Conservation (phyloP, 92 coral and sea anemone genomes). For the Paragorgia papillata region DNA sequence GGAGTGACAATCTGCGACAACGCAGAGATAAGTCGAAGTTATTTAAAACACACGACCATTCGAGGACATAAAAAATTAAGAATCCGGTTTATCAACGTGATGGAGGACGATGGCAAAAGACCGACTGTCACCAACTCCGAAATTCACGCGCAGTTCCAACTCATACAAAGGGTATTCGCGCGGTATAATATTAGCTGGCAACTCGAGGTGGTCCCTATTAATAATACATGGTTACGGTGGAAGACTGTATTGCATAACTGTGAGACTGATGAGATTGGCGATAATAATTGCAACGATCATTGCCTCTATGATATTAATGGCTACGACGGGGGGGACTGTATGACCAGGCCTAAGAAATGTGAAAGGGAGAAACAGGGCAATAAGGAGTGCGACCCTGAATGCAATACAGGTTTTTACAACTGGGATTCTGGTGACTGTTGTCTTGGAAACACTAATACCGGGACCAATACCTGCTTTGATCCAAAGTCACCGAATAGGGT, state of each 20-base stretch:
- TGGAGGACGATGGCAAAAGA: conserved; percentile 80
- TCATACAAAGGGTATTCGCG: conserved; percentile 63
- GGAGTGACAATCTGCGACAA: conserved; percentile 94
- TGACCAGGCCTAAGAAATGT: conserved; percentile 37
- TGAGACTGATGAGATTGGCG: conserved; percentile 73
- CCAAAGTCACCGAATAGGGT: conserved; percentile 81
- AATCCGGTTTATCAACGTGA: conserved; percentile 78
- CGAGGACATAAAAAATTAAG: conserved; percentile 67
- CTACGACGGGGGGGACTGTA: conserved; percentile 90
- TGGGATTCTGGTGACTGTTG: conserved; percentile 98
- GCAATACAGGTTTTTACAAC: conserved; percentile 65
- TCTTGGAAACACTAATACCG: conserved; percentile 55
- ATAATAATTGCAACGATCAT: conserved; percentile 61
- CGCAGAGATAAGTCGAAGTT: conserved; percentile 90
- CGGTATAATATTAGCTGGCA: conserved; percentile 79
- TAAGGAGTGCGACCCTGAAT: conserved; percentile 92
- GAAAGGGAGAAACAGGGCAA: conserved; percentile 64
- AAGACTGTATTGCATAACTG: conserved; percentile 75
- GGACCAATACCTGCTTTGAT: conserved; percentile 76
- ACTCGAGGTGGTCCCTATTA: conserved; percentile 53
- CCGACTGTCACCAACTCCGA: conserved; percentile 74
- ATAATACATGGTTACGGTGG: conserved; percentile 74
- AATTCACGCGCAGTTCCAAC: conserved; percentile 61
- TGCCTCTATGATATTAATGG: conserved; percentile 77
- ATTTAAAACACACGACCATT: conserved; percentile 68